Percentiles rank a stretch among this genome's conserved stretches.
phyloP scores from a whole-genome alignment of 2,113 vertebrate genomes.

The Chiloscyllium plagiosum region DNA sequence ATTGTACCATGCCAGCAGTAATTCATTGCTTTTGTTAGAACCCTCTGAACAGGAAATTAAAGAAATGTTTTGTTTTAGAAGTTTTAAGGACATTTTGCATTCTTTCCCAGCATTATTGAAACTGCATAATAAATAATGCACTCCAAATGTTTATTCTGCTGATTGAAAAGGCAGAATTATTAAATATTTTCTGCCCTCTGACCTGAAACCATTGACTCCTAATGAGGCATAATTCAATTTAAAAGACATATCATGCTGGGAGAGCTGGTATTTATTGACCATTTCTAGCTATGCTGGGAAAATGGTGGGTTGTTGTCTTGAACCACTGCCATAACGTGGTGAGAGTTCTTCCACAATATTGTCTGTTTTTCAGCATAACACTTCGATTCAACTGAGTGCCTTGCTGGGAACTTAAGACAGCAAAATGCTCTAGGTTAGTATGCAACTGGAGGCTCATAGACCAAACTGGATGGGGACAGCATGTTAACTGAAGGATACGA shows the following conservation, averaged over 20 bases:
- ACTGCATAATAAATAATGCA: background rate
- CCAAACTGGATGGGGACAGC: background rate
- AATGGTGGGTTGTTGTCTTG: too few species aligned
- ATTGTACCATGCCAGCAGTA: background rate
- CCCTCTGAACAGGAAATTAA: background rate
- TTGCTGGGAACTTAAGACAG: background rate
- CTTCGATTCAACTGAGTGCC: background rate
- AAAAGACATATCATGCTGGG: background rate
- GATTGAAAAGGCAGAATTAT: background rate
- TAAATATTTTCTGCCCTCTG: background rate
- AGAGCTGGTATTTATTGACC: background rate
- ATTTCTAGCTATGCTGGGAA: too few species aligned
- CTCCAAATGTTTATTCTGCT: background rate
- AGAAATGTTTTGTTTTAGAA: background rate
- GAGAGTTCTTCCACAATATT: background rate
- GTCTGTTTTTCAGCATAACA: background rate
- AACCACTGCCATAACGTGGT: too few species aligned
- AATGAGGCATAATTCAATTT: background rate
- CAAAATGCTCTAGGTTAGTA: background rate
- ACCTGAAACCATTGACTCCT: background rate
- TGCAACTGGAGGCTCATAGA: background rate
- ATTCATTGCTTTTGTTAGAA: background rate
- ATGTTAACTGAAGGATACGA: too few species aligned
- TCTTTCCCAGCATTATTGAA: background rate
- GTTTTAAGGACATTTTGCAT: background rate